Conservation (phyloP, 2,113 vertebrate genomes). For the Meleagris gallopavo region DNA sequence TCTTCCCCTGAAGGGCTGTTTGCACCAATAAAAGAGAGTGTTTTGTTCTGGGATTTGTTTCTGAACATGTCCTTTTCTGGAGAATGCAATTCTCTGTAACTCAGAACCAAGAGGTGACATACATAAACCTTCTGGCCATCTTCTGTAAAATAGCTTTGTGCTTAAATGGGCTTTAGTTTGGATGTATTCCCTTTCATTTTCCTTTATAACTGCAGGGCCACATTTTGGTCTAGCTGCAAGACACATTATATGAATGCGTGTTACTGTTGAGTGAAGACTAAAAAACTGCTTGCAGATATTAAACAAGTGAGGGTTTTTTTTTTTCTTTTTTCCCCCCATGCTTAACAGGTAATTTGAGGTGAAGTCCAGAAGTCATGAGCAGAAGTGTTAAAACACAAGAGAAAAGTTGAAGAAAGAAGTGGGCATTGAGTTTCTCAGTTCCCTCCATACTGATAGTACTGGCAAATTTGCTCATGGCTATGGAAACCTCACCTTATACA, state of each 20-base stretch:
- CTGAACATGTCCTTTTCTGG: slow-evolving; percentile 1
- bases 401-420: not conserved
- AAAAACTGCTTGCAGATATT: slow-evolving; percentile 12
- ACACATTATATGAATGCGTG: not conserved
- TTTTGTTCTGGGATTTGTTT: not conserved
- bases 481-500: not conserved
- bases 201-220: not conserved
- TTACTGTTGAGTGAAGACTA: slow-evolving; percentile 16
- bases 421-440: not conserved
- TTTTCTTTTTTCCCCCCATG: not conserved
- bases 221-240: slow-evolving; percentile 30
- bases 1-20: slow-evolving; percentile 13
- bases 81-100: slow-evolving; percentile 1
- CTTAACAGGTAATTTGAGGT: slow-evolving; percentile 26
- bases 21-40: not conserved
- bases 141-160: slow-evolving; percentile 57
- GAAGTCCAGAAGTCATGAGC: not conserved
- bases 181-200: slow-evolving; percentile 1
- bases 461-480: not conserved
- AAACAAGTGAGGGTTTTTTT: slow-evolving; percentile 15
- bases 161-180: slow-evolving; percentile 51
- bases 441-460: not conserved
- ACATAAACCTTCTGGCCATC: not conserved
- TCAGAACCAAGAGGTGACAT: not conserved
- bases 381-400: not conserved